Conservation (phyloP, 2,888 invertebrate genomes). For the Anarsia innoxiella region DNA sequence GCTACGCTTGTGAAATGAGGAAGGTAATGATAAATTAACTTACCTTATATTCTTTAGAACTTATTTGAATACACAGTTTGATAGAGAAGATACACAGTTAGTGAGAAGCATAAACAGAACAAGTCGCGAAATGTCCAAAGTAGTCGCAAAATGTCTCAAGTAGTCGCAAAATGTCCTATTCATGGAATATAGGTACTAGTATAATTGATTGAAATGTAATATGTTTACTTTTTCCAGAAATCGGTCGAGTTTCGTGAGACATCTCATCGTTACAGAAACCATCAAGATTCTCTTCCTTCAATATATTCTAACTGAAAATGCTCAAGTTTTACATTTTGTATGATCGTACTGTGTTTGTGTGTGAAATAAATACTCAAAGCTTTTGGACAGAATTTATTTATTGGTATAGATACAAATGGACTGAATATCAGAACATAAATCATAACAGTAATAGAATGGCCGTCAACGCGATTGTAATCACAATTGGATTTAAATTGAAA, state of each 20-base stretch:
- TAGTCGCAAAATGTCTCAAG: too few relatives aligned
- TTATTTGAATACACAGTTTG: too few relatives aligned
- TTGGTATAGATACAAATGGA: slow-evolving; percentile 62
- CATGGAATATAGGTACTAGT: too few relatives aligned
- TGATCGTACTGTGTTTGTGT: slow-evolving; percentile 2
- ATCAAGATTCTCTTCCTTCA: slow-evolving; percentile 35
- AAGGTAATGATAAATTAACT: too few relatives aligned
- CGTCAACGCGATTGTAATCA: slow-evolving; percentile 27
- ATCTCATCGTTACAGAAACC: too few relatives aligned
- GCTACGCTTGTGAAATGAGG: slow-evolving; percentile 55
- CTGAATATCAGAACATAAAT: slow-evolving; percentile 47
- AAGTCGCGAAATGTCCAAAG: too few relatives aligned
- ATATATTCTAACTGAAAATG: slow-evolving; percentile 31
- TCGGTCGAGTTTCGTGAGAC: too few relatives aligned
- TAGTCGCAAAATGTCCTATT: too few relatives aligned
- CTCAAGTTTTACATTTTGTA: not conserved
- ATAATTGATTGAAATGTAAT: too few relatives aligned
- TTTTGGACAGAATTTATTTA: slow-evolving; percentile 70
- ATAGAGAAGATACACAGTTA: too few relatives aligned
- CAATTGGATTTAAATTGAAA: slow-evolving; percentile 54
- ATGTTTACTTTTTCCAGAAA: too few relatives aligned
- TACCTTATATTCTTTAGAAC: not conserved
- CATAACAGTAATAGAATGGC: slow-evolving; percentile 20
- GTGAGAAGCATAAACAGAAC: too few relatives aligned
- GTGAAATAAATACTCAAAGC: slow-evolving; percentile 5